Evolutionary conservation across 1,140 invertebrate species (phyloP), one percentile per base, ranked within the genome.

Genomic region (Kradibia gibbosae): DNA sequence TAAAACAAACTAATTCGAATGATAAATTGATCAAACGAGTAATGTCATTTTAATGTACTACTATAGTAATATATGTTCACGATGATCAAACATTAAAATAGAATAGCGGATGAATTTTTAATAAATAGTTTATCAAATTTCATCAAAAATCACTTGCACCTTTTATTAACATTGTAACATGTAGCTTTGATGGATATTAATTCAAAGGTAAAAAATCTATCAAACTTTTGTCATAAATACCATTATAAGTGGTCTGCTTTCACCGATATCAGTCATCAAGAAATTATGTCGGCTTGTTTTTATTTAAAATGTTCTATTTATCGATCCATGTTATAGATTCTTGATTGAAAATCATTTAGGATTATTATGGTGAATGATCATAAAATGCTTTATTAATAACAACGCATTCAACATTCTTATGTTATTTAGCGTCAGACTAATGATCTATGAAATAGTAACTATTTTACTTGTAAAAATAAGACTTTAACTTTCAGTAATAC

Each of bases 241-340:
- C 31, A 36, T 34, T 65, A 65, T 11, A 13, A 60, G 31, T 60
- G 25, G 3, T 20, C 60, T 36, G 2, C 8, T 13, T 31, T 36
- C 31, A 4, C 8, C 36, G 34, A 17, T 36, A 65, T 17, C 28
- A 36, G 60, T 31, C 36, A 36, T 17, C 31, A 65, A 8, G 62
- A 72, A 45, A 73, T 65, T 28, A 67, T 55, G 84, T 83, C 73
- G 62, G n/a, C 73, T 55, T 62, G 36, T 70, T 72, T 42, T 62
- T 71, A 73, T 73, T 80, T 73, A 73, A 80, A 80, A 48, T 39
- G 17, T 28, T 73, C 60, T 60, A 67, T 80, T 75, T 80, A 75
- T 80, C 42, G 42, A 60, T 65, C 78, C 28, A 72, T 42, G 73
- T 50, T 55, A 39, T 34, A 81, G 73, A n/a, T 36, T n/a, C 34